Evolutionary conservation across 2,888 invertebrate species (phyloP).

Genomic region (Homarus gammarus): DNA sequence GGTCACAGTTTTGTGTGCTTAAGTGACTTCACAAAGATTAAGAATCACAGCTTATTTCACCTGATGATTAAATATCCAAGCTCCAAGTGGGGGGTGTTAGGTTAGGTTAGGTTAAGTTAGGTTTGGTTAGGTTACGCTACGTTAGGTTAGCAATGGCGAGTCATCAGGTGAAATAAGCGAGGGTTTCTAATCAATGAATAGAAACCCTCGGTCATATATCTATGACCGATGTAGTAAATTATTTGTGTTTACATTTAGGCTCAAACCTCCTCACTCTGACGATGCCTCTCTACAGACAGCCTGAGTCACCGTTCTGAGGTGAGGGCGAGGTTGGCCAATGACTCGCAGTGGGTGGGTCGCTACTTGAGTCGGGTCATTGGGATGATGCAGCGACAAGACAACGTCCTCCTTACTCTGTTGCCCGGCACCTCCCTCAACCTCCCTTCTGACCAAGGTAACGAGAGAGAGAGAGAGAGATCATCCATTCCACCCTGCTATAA

Average conservation of each 20-base stretch:
- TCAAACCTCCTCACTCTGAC: too few species aligned
- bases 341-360: conserved; percentile 77
- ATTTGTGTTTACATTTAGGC: too few species aligned
- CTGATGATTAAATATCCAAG: too few species aligned
- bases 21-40: too few species aligned
- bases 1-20: too few species aligned
- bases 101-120: too few species aligned
- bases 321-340: conserved; percentile 77
- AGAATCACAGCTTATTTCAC: too few species aligned
- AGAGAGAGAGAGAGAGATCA: too few species aligned
- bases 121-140: background rate
- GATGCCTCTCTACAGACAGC: conserved; percentile 77
- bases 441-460: conserved; percentile 44
- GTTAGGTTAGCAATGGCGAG: background rate
- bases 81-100: too few species aligned
- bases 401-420: conserved; percentile 31
- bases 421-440: conserved; percentile 27
- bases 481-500: too few species aligned
- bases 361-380: conserved; percentile 51
- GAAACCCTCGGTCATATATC: too few species aligned
- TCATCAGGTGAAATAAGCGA: too few species aligned
- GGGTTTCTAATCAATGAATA: background rate
- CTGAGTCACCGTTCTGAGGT: conserved; percentile 78
- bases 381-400: conserved; percentile 38
- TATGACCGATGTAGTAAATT: background rate